Conservation (phyloP, 2,113 vertebrate species). For the Psettodes erumei region DNA sequence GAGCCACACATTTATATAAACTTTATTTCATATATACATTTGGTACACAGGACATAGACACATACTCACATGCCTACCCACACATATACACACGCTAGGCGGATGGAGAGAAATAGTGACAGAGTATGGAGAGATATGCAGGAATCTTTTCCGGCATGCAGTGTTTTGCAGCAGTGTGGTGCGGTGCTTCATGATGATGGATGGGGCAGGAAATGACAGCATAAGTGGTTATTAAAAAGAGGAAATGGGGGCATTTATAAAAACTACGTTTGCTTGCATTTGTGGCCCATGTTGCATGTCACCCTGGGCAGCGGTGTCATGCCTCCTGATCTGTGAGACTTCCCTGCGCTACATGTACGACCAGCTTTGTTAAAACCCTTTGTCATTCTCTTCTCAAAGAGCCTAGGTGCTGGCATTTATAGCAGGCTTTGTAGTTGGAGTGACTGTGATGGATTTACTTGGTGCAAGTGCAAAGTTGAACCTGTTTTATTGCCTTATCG, state of each 20-base stretch:
- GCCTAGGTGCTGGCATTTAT: constrained; percentile 40
- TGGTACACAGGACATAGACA: constrained; percentile 17
- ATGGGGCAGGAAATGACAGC: constrained; percentile 79
- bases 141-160: constrained; percentile 44
- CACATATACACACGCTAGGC: not conserved
- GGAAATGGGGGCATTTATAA: constrained; percentile 78
- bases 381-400: constrained; percentile 52
- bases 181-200: constrained; percentile 69
- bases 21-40: constrained; percentile 16
- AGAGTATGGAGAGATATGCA: constrained; percentile 38
- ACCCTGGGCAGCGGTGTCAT: constrained; percentile 60
- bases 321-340: constrained; percentile 58
- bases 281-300: constrained; percentile 49
- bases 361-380: constrained; percentile 51
- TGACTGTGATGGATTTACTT: constrained; percentile 48
- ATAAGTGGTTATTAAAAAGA: constrained; percentile 81
- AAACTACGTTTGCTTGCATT: constrained; percentile 53
- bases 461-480: constrained; percentile 59
- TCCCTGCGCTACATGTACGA: constrained; percentile 22
- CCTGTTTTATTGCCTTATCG: constrained; percentile 51
- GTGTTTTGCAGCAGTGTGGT: constrained; percentile 60
- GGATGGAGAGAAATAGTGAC: constrained; percentile 26
- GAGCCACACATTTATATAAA: constrained; percentile 25
- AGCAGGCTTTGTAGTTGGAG: constrained; percentile 48
- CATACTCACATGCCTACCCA: constrained; percentile 15